A percentile compares a stretch with the other conserved stretches of the same genome.
Conservation (phyloP, 2,113 vertebrate species). For the Ceratotherium simum region DNA sequence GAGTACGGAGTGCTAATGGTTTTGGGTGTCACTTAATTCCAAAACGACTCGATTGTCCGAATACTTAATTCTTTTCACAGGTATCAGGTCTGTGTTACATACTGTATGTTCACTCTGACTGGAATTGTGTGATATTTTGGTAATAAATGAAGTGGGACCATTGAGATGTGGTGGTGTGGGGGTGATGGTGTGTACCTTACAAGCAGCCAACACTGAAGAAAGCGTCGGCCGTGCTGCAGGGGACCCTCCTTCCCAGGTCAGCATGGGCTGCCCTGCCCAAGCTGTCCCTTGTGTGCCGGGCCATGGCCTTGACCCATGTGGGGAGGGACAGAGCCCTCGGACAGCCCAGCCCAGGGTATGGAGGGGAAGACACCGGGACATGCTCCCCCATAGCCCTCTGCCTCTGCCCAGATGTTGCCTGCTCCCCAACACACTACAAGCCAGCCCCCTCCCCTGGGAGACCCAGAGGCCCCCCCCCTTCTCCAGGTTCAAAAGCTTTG, state of each 20-base stretch:
- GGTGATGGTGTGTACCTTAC: slow-evolving; percentile 64
- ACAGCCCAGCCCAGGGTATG: not conserved
- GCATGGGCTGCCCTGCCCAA: not conserved
- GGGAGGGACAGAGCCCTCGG: not conserved
- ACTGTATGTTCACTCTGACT: slow-evolving; percentile 77
- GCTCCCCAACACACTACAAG: not conserved
- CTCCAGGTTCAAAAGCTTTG: not conserved
- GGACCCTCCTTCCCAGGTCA: not conserved
- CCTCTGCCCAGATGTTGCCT: not conserved
- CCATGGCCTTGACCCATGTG: not conserved
- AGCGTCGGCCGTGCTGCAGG: not conserved
- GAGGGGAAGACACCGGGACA: not conserved
- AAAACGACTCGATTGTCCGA: slow-evolving; percentile 62
- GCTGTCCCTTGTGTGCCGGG: not conserved
- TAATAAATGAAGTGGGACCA: slow-evolving; percentile 81
- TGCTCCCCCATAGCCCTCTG: not conserved
- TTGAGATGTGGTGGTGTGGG: slow-evolving; percentile 59
- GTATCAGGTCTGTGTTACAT: slow-evolving; percentile 82
- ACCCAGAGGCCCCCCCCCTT: not conserved
- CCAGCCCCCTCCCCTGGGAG: not conserved
- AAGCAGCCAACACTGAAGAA: not conserved
- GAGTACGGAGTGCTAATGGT: slow-evolving; percentile 55
- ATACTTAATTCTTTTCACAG: slow-evolving; percentile 77
- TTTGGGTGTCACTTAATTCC: slow-evolving; percentile 70
- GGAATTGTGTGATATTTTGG: slow-evolving; percentile 82